These are phyloP conservation scores for Cynaeus angustus DNA, from an alignment of 2,888 invertebrate species.

Conservation along the genomic window DNA sequence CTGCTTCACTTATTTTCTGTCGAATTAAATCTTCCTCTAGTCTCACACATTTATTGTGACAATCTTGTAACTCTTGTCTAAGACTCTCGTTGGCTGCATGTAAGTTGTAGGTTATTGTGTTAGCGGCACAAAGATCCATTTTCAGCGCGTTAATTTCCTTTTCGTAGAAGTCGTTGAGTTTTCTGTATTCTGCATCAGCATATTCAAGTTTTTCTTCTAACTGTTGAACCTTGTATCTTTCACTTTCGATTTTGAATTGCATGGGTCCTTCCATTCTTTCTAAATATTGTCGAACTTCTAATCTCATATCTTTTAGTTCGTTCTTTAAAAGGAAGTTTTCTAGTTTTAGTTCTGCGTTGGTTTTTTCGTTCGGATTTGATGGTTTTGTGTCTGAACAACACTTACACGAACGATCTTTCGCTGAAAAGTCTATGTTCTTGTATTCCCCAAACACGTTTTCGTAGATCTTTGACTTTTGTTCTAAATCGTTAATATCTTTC, in stretches of 20 bases:
- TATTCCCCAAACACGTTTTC: slow-evolving; percentile 67
- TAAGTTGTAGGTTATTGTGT: slow-evolving; percentile 62
- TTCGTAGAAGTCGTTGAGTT: slow-evolving; percentile 56
- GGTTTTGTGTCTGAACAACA: slow-evolving; percentile 7
- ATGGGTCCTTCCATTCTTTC: slow-evolving; percentile 68
- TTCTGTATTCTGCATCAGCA: slow-evolving; percentile 56
- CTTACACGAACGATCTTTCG: neutral
- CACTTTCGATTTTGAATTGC: slow-evolving; percentile 59
- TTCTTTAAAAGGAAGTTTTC: slow-evolving; percentile 65
- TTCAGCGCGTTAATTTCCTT: slow-evolving; percentile 64
- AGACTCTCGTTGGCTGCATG: slow-evolving; percentile 62
- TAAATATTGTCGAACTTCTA: slow-evolving; percentile 66
- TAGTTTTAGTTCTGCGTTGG: slow-evolving; percentile 57
- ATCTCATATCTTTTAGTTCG: slow-evolving; percentile 66
- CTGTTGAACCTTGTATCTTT: slow-evolving; percentile 60
- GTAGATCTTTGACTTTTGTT: slow-evolving; percentile 79
- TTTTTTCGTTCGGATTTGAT: slow-evolving; percentile 17
- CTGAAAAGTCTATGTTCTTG: slow-evolving; percentile 24
- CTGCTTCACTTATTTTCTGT: slow-evolving; percentile 68
- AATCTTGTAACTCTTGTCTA: slow-evolving; percentile 60
- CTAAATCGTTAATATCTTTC: slow-evolving; percentile 77
- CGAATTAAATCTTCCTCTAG: slow-evolving; percentile 68
- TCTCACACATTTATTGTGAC: slow-evolving; percentile 63
- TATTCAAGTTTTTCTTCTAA: slow-evolving; percentile 63
- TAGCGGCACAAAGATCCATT: slow-evolving; percentile 63